These are phyloP conservation scores for Microcebus jonahi DNA, from an alignment of 2,113 vertebrate species.

Conservation along the genomic window DNA sequence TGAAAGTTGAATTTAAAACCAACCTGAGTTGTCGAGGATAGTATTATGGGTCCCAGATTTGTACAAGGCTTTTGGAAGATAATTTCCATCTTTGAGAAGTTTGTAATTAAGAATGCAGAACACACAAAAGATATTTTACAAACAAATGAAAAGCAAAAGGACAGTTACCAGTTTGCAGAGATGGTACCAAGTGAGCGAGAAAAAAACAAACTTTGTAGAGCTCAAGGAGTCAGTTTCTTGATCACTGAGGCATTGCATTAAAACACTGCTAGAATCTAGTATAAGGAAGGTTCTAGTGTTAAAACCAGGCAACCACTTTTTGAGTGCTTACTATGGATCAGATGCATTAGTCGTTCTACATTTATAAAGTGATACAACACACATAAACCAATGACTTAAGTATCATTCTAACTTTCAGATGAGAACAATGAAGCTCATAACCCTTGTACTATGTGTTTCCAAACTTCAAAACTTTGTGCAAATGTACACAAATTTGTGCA, in stretches of 20 bases:
- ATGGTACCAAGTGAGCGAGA: neutral
- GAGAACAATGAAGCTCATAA: neutral
- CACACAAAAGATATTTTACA: neutral
- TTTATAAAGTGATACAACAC: neutral
- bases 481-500: neutral
- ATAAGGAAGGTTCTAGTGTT: neutral
- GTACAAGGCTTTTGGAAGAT: neutral
- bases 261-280: neutral
- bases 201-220: neutral
- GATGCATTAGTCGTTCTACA: neutral
- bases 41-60: neutral
- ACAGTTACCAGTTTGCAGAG: neutral
- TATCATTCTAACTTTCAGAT: neutral
- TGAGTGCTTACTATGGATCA: neutral
- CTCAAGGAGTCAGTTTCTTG: neutral
- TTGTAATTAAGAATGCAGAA: neutral
- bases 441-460: neutral
- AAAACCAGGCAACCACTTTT: neutral
- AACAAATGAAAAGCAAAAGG: conserved; percentile 18
- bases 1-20: neutral
- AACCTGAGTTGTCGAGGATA: neutral
- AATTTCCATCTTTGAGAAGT: conserved; percentile 14
- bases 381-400: neutral
- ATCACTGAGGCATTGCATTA: neutral
- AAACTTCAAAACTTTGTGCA: neutral